phyloP scores from a whole-genome alignment of 2,888 invertebrate genomes.

The Trissoscelio sp. region DNA sequence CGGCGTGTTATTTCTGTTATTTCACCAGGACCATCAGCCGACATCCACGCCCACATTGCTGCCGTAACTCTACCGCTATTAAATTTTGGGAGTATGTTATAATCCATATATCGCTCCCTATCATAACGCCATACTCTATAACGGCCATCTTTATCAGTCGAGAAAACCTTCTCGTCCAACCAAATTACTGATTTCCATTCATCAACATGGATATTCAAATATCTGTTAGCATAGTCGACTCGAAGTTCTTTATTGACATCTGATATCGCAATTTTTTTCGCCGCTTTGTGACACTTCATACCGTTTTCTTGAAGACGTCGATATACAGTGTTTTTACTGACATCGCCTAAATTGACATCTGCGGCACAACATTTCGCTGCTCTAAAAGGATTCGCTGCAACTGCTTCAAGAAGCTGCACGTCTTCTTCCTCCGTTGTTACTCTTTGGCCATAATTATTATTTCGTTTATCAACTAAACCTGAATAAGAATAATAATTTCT shows the following conservation, averaged over 20 bases:
- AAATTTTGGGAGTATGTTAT: constrained; percentile 15
- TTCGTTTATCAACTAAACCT: neutral
- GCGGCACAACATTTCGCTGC: neutral
- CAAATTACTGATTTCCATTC: constrained; percentile 32
- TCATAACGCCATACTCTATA: constrained; percentile 34
- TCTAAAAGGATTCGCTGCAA: constrained; percentile 1
- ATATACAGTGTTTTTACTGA: neutral
- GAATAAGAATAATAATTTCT: too few species aligned
- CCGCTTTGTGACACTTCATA: constrained; percentile 19
- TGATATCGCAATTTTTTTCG: constrained; percentile 13
- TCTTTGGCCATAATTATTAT: neutral
- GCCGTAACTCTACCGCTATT: constrained; percentile 52
- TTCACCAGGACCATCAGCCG: constrained; percentile 16
- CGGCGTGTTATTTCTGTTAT: constrained; percentile 3
- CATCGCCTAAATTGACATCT: constrained; percentile 12
- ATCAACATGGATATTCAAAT: neutral
- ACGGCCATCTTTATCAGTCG: constrained; percentile 39
- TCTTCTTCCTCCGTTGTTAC: constrained; percentile 20
- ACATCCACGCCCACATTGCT: constrained; percentile 60
- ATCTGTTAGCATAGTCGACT: constrained; percentile 1
- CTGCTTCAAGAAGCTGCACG: constrained; percentile 12
- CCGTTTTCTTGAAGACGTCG: constrained; percentile 34
- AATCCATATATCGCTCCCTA: neutral
- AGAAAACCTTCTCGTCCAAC: constrained; percentile 55
- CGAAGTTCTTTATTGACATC: constrained; percentile 13